Base-by-base conservation (phyloP, 2,797 vertebrate genomes). In the Agapornis canus region DNA sequence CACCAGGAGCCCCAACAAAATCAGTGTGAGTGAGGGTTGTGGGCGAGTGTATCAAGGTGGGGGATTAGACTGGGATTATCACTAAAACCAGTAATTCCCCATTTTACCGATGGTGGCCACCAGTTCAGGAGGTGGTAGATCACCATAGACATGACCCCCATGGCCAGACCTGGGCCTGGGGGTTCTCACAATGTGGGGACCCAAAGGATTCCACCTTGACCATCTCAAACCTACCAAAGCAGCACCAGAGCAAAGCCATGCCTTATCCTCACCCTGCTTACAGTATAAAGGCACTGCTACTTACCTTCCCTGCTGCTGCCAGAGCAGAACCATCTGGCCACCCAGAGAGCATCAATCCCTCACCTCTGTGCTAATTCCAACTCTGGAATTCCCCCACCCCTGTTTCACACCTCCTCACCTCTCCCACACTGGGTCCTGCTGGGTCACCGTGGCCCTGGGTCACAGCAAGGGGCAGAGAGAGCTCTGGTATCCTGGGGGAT, bases 21-120 rank as follows among this genome's bases (percentile, higher is more conserved):
- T 68, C 95, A 90, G 85, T 66, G 89, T 45, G 91, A 96, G 94
- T 79, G 94, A 92, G 94, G 89, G 91, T 96, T 94, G 94, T 1
- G 52, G 0, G 0, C 56, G 82, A 88, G 85, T 77, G 92, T 84
- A 96, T 94, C 86, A 87, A 92, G 92, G 87, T 88, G 87, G 61
- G 94, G 86, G 90, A 95, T 95, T 96, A 95, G 93, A 60, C 40
- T 19, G 4, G 63, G 93, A 96, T 95, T 95, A 97, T 27, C 88
- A 71, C 81, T 93, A 96, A 95, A 90, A 37, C 73, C 70, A 88
- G 77, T 93, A 82, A 94, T 92, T 96, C 87, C 89, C 91, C 81
- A 94, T 90, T 52, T 87, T 84, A 94, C 61, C 76, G 94, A 93
- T 84, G 87, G 82, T 35, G 73, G 71, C 64, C 78, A 77, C 54